These are phyloP conservation scores for Danio kyathit DNA, from an alignment of 2,797 vertebrate genomes.

Conservation along the genomic window DNA sequence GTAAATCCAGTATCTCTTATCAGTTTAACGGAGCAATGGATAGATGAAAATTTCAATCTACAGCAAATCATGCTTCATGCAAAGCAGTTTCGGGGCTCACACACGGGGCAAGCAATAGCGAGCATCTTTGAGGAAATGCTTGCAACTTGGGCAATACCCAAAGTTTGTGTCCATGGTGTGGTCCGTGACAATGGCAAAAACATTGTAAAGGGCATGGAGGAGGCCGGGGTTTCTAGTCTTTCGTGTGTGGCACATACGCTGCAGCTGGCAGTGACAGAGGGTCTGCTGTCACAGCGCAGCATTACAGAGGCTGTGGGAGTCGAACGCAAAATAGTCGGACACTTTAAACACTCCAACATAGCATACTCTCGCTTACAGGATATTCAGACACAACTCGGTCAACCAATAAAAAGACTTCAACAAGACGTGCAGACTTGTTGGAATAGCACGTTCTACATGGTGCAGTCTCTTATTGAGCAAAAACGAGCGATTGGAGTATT, in stretches of 20 bases:
- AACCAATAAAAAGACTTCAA: conserved; percentile 20
- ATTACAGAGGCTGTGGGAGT: conserved; percentile 39
- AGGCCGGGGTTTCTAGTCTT: not conserved
- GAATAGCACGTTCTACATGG: conserved; percentile 51
- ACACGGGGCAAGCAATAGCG: not conserved
- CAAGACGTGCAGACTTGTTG: conserved; percentile 49
- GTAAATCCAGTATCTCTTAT: not conserved
- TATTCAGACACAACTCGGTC: conserved; percentile 31
- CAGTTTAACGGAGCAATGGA: not conserved
- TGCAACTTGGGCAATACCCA: no score
- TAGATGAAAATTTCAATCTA: not conserved
- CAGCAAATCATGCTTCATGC: not conserved
- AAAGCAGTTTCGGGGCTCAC: not conserved
- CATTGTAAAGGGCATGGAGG: conserved; percentile 39
- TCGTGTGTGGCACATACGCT: not conserved
- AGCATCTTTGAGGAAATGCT: conserved; percentile 4
- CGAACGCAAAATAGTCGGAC: no score
- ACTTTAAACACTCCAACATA: conserved; percentile 51
- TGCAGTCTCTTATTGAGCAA: conserved; percentile 31
- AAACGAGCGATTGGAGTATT: not conserved
- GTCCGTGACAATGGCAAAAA: conserved; percentile 41
- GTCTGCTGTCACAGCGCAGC: not conserved
- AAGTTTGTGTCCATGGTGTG: conserved; percentile 36
- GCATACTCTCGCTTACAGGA: no score
- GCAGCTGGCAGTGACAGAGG: not conserved